Evolutionary conservation across 2,113 vertebrate species (phyloP), one percentile per base, ranked within the genome.

Genomic region (Prinia subflava): DNA sequence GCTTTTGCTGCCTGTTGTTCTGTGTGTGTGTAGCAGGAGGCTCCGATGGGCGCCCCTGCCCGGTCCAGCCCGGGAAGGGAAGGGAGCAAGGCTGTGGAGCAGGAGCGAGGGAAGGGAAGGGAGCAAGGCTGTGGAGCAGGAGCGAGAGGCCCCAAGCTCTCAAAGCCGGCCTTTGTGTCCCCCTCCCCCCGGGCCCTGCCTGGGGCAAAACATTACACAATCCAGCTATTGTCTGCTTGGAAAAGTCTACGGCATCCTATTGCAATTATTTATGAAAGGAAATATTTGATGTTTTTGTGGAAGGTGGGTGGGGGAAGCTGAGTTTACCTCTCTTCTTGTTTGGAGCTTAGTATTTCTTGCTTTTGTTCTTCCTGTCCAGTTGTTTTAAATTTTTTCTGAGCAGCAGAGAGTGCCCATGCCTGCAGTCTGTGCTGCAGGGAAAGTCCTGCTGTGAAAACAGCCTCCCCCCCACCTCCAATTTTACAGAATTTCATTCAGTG

Each of bases 211-310:
- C 96, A 93, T 97, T 93, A 96, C 97, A 99, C 98, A 99, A 98
- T 98, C 97, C 83, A 70, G 44, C 97, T 97, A 98, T 99, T 99
- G 98, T 99, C 98, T 98, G 97, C 97, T 98, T 97, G 98, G 93
- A 92, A 67, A 97, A 95, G 95, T 96, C 97, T 71, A 70, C 10
- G 21, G 98, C 98, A 98, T 99, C 98, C 98, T 98, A 98, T 98
- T 98, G 98, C 98, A 98, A 98, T 99, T 98, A 98, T 99, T 99
- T 99, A 97, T 98, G 98, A 98, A 99, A 99, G 98, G 98, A 98
- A 98, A 97, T 97, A 98, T 98, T 98, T 98, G 97, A 98, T 98
- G 98, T 98, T 98, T 97, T 97, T 96, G 92, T 97, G 97, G 95
- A 96, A 96, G 88, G 84, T 93, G 96, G 95, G 91, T 53, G 84